Evolutionary conservation across 2,888 invertebrate genomes (phyloP).

Genomic region (Drosophila helvetica): DNA sequence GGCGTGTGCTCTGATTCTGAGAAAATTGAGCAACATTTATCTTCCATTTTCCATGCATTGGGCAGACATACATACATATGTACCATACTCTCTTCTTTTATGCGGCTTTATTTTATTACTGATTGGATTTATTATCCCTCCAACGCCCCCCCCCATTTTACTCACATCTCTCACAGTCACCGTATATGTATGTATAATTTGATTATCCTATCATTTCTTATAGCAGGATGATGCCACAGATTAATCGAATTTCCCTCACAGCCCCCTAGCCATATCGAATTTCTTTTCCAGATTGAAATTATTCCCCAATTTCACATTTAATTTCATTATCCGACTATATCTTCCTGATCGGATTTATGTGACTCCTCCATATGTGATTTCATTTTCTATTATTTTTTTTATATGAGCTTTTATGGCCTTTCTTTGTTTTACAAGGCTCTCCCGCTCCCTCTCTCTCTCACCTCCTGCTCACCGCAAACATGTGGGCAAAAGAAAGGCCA

Average conservation of each 20-base stretch:
- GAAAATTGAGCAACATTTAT: neutral
- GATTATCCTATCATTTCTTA: neutral
- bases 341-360: constrained; percentile 36
- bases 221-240: neutral
- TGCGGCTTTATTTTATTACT: neutral
- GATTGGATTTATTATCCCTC: neutral
- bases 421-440: constrained; percentile 31
- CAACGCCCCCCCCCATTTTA: neutral
- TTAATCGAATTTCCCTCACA: neutral
- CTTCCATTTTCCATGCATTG: neutral
- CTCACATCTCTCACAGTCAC: too few species aligned
- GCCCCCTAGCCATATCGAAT: too few species aligned
- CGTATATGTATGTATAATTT: too few species aligned
- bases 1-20: too few species aligned
- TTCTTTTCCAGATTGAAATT: neutral
- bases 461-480: neutral
- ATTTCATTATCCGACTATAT: too few species aligned
- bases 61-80: neutral
- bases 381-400: constrained; percentile 23
- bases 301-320: neutral
- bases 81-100: neutral
- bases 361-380: constrained; percentile 3
- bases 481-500: constrained; percentile 28
- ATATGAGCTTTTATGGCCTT: constrained; percentile 39
- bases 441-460: neutral